These are phyloP conservation scores for Druceiella hillmani DNA, from an alignment of 2,888 invertebrate species.

Conservation along the genomic window DNA sequence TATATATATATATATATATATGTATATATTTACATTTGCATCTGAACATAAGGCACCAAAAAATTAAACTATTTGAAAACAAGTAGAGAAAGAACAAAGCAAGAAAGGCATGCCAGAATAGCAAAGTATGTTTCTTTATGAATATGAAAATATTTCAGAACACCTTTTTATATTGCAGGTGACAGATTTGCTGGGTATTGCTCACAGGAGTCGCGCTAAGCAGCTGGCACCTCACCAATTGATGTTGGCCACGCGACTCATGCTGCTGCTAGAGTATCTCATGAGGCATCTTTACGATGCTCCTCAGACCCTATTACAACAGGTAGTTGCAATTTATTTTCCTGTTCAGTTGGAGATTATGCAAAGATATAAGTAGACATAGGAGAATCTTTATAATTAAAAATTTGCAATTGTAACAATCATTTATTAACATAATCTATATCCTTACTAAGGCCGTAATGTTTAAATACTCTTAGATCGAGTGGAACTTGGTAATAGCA, in stretches of 20 bases:
- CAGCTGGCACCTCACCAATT: constrained; percentile 57
- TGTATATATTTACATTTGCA: no score
- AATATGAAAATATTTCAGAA: no score
- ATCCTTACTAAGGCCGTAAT: no score
- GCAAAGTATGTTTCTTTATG: no score
- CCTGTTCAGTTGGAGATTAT: neutral
- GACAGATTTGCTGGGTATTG: constrained; percentile 42
- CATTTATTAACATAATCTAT: no score
- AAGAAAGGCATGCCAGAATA: no score
- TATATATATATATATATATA: no score
- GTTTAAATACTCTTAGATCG: constrained; percentile 44
- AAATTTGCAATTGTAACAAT: no score
- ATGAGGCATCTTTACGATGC: constrained; percentile 95
- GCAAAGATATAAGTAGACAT: neutral
- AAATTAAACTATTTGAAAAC: no score
- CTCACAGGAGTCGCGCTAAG: constrained; percentile 38
- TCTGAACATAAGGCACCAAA: no score
- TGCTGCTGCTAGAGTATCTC: constrained; percentile 87
- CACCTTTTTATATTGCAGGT: constrained; percentile 33
- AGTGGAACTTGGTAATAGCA: constrained; percentile 48
- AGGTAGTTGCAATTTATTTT: constrained; percentile 50
- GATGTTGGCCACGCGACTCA: constrained; percentile 73
- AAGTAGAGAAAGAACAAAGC: no score
- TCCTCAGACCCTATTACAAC: constrained; percentile 77
- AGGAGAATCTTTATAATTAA: no score